These are phyloP conservation scores for Sitophilus oryzae DNA, from an alignment of 1,140 invertebrate genomes.

Conservation along the genomic window DNA sequence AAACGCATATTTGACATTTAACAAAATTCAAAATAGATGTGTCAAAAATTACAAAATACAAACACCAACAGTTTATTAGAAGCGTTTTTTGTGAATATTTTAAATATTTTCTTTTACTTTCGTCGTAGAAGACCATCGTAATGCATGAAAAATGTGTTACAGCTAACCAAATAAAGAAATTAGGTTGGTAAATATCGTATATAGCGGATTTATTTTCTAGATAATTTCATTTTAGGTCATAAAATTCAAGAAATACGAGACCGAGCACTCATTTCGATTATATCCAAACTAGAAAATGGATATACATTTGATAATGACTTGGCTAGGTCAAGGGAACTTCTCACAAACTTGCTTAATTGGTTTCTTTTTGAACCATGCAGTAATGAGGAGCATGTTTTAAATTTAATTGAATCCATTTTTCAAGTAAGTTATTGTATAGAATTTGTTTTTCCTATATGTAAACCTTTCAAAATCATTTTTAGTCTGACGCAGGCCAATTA, in stretches of 20 bases:
- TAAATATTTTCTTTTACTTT: no score
- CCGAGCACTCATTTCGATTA: slow-evolving; percentile 37
- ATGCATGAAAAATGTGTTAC: background rate
- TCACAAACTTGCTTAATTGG: slow-evolving; percentile 40
- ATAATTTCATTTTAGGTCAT: slow-evolving; percentile 32
- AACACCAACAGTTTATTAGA: no score
- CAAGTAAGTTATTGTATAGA: slow-evolving; percentile 23
- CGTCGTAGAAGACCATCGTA: no score
- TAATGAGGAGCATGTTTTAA: slow-evolving; percentile 33
- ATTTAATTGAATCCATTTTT: slow-evolving; percentile 32
- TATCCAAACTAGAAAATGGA: slow-evolving; percentile 40
- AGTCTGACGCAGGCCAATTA: slow-evolving; percentile 32
- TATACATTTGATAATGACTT: slow-evolving; percentile 39
- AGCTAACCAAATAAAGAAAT: background rate
- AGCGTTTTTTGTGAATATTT: no score
- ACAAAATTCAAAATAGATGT: no score
- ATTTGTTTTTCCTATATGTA: slow-evolving; percentile 6
- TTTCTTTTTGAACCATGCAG: slow-evolving; percentile 37
- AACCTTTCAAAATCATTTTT: slow-evolving; percentile 18
- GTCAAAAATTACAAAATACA: no score
- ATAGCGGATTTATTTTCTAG: background rate
- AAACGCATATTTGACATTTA: no score
- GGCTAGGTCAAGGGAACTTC: slow-evolving; percentile 35
- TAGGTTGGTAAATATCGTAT: background rate
- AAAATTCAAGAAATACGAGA: slow-evolving; percentile 42